Evolutionary conservation across 2,888 invertebrate species (phyloP).

Genomic region (Trissolcus brochymenae): DNA sequence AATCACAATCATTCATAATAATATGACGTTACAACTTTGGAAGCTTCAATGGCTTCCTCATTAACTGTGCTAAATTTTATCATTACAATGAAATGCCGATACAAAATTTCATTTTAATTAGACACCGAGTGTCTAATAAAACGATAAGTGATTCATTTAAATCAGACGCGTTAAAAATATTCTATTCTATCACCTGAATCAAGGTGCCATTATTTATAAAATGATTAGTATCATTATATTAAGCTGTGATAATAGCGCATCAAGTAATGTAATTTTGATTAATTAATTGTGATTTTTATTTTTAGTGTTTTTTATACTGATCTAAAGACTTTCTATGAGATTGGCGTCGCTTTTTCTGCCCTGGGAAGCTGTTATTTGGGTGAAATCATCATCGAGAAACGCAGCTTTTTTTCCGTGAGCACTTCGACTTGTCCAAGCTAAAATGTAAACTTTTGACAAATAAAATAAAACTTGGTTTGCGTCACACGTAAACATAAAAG

Average conservation of each 20-base stretch:
- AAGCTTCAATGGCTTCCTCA: constrained; percentile 15
- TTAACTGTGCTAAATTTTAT: constrained; percentile 10
- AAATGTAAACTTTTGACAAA: neutral
- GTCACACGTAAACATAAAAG: constrained; percentile 29
- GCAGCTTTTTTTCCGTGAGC: constrained; percentile 27
- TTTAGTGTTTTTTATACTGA: constrained; percentile 66
- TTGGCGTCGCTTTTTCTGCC: constrained; percentile 66
- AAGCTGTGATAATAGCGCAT: neutral
- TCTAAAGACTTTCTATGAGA: constrained; percentile 69
- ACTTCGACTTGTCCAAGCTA: constrained; percentile 23
- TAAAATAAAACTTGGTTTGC: constrained; percentile 30
- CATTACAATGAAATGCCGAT: constrained; percentile 5
- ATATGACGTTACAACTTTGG: constrained; percentile 8
- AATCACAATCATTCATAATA: constrained; percentile 11
- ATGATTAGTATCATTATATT: neutral
- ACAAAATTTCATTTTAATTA: constrained; percentile 24
- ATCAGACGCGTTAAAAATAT: no score
- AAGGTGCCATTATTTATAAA: neutral
- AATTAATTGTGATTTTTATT: neutral
- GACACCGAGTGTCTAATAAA: neutral
- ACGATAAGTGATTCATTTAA: no score
- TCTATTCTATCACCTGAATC: no score
- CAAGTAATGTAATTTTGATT: neutral
- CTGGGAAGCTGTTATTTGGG: constrained; percentile 68
- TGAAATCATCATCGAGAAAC: constrained; percentile 66